Conservation (phyloP, 2,113 vertebrate genomes). For the Grantiella picta region DNA sequence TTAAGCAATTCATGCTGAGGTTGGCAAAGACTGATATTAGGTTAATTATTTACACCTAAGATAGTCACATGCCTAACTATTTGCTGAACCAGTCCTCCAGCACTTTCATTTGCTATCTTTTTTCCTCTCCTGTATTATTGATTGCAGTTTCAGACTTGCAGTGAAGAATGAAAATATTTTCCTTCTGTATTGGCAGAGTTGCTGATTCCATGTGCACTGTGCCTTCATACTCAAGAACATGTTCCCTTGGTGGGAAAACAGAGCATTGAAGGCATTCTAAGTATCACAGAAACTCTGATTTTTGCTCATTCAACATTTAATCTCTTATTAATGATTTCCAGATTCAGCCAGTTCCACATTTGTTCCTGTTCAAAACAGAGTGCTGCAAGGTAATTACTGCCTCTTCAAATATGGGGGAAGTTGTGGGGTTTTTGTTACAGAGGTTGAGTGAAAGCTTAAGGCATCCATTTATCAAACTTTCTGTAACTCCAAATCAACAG, state of each 20-base stretch:
- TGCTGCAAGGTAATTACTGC: background rate
- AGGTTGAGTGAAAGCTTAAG: background rate
- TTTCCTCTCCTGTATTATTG: background rate
- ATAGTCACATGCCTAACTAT: background rate
- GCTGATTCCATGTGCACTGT: background rate
- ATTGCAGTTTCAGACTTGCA: background rate
- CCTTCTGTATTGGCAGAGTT: background rate
- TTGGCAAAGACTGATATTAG: background rate
- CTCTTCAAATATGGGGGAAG: background rate
- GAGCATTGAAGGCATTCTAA: background rate
- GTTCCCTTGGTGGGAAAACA: background rate
- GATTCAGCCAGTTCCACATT: background rate
- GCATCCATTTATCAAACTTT: background rate
- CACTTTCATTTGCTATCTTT: background rate
- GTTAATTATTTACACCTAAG: background rate
- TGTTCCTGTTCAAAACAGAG: background rate
- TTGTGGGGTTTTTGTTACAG: fast-evolving
- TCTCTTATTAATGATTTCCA: background rate
- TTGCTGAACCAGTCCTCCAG: background rate
- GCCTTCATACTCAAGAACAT: background rate
- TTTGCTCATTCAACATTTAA: background rate
- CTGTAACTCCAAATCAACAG: background rate
- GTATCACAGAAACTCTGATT: background rate
- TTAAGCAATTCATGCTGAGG: background rate
- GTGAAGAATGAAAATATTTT: background rate